A percentile compares a stretch with the other conserved stretches of the same genome.
Conservation (phyloP, 1,140 invertebrate genomes). For the Aricia agestis region DNA sequence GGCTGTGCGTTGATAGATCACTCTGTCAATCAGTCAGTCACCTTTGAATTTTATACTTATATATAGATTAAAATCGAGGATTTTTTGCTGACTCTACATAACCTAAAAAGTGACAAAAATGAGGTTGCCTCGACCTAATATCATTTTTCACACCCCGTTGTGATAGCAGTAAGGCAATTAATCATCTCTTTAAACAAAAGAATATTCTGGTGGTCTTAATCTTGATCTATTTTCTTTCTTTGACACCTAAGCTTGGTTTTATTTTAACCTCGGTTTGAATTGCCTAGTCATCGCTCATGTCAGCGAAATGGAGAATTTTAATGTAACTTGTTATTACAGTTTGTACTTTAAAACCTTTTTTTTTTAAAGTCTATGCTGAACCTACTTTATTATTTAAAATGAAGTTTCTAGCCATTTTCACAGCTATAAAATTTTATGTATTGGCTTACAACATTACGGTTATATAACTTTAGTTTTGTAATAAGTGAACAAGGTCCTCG, state of each 20-base stretch:
- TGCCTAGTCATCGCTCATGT: background rate
- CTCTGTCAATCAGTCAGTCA: no score
- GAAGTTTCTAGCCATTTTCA: no score
- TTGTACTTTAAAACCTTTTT: no score
- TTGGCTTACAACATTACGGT: no score
- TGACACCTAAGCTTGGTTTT: background rate
- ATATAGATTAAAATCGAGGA: no score
- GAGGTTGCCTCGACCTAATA: background rate
- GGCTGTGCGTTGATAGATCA: no score
- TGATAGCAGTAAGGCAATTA: background rate
- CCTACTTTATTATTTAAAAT: no score
- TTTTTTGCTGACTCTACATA: background rate
- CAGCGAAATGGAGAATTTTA: background rate
- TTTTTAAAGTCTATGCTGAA: no score
- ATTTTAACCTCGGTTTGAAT: background rate
- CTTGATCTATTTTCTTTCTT: background rate
- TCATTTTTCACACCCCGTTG: background rate
- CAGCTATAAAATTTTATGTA: no score
- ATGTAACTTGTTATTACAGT: no score
- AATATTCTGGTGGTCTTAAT: slow-evolving; percentile 1
- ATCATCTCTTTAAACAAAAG: background rate
- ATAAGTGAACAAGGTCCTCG: background rate
- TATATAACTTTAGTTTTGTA: no score
- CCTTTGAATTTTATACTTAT: no score
- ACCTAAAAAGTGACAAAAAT: slow-evolving; percentile 3